These are phyloP conservation scores for Pachycephala philippinensis DNA, from an alignment of 2,113 vertebrate species.

Conservation along the genomic window DNA sequence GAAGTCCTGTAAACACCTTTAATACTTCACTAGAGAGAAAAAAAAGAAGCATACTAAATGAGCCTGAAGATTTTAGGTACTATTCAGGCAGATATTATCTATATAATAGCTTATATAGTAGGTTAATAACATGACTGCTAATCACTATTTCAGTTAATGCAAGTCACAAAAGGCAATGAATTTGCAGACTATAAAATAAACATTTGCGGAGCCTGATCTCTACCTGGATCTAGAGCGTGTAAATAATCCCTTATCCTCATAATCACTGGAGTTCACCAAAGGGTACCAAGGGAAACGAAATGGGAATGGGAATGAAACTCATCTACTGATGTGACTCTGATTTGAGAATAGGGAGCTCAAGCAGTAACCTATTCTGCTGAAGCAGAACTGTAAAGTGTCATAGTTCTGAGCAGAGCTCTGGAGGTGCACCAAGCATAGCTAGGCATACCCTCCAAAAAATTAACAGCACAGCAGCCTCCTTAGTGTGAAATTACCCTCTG, in stretches of 20 bases:
- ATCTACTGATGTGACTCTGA: background rate
- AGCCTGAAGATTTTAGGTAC: background rate
- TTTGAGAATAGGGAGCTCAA: background rate
- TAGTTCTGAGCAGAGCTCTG: background rate
- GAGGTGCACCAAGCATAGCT: background rate
- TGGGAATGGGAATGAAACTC: conserved; percentile 21
- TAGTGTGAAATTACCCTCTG: background rate
- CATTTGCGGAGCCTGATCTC: conserved; percentile 3
- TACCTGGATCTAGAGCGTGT: background rate
- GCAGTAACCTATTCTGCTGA: background rate
- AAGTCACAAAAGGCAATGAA: conserved; percentile 18
- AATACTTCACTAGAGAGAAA: background rate
- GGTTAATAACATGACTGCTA: conserved; percentile 19
- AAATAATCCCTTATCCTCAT: conserved; percentile 33
- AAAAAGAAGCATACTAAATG: background rate
- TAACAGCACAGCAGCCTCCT: background rate
- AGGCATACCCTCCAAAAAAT: background rate
- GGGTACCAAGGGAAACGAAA: background rate
- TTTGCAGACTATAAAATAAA: conserved; percentile 37
- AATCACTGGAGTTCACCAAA: conserved; percentile 23
- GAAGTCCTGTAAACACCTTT: background rate
- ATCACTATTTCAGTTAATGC: conserved; percentile 18
- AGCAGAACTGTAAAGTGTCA: background rate
- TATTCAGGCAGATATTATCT: background rate
- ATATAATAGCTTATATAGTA: background rate